Evolutionary conservation across 2,888 invertebrate genomes (phyloP).

Genomic region (Drosophila meridiana): DNA sequence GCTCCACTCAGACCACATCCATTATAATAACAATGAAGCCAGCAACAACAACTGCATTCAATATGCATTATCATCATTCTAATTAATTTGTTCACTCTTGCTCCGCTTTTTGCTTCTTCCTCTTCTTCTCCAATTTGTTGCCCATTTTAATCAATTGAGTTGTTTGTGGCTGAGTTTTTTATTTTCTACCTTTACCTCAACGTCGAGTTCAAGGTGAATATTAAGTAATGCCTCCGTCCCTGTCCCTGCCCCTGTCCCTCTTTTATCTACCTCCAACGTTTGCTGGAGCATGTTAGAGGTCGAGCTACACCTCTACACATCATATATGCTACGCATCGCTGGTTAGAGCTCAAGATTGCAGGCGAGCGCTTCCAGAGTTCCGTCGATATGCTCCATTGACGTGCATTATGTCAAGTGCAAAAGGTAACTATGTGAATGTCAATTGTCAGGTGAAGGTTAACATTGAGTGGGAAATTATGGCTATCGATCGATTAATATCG

Average conservation of each 20-base stretch:
- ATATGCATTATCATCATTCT: conserved; percentile 43
- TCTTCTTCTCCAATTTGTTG: conserved; percentile 6
- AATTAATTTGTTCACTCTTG: conserved; percentile 61
- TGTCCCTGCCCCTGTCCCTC: background rate
- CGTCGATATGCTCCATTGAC: conserved; percentile 49
- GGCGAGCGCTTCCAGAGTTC: conserved; percentile 19
- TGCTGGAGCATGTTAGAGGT: conserved; percentile 15
- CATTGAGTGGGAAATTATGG: background rate
- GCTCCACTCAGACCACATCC: conserved; percentile 1
- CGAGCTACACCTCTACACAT: background rate
- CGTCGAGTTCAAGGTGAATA: conserved; percentile 52
- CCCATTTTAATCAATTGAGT: conserved; percentile 39
- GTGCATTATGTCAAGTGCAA: conserved; percentile 50
- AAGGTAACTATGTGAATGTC: conserved; percentile 23
- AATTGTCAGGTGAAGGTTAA: conserved; percentile 30
- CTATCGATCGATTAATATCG: background rate
- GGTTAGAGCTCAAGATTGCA: conserved; percentile 18
- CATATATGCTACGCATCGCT: conserved; percentile 44
- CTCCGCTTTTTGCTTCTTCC: background rate
- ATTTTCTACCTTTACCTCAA: conserved; percentile 21
- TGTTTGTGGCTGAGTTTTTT: conserved; percentile 1
- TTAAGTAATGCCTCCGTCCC: conserved; percentile 1
- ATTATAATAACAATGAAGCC: conserved; percentile 26
- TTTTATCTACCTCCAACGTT: background rate
- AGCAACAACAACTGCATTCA: conserved; percentile 31